Conservation (phyloP, 1,140 invertebrate species). For the Brachionus plicatilis region DNA sequence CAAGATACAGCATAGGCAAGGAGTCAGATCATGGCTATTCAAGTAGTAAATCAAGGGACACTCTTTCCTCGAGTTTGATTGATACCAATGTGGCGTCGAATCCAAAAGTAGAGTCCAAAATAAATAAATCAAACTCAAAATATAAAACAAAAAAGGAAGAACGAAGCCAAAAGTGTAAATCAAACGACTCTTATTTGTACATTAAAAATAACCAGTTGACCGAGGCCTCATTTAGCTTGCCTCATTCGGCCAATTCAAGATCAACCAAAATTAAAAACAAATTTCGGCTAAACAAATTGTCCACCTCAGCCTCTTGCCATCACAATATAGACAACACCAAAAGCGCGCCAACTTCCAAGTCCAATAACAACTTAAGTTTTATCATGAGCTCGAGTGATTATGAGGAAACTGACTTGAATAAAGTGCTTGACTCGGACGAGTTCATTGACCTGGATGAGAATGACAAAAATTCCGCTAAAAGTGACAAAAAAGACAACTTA, state of each 20-base stretch:
- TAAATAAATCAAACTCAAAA: not conserved
- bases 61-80: constrained; percentile 9
- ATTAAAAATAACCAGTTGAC: constrained; percentile 29
- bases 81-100: not conserved
- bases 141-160: constrained; percentile 33
- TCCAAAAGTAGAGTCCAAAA: not conserved
- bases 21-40: constrained; percentile 34
- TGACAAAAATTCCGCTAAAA: not conserved
- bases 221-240: not conserved
- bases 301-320: not conserved
- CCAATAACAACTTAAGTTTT: constrained; percentile 34
- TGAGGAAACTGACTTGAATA: constrained; percentile 33
- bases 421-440: constrained; percentile 22
- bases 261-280: constrained; percentile 18
- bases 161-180: constrained; percentile 29
- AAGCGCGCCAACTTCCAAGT: not conserved
- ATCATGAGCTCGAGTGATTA: constrained; percentile 29
- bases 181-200: constrained; percentile 38
- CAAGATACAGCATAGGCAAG: not conserved
- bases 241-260: not conserved
- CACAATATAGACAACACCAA: not conserved
- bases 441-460: constrained; percentile 20
- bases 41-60: constrained; percentile 30
- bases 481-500: not conserved
- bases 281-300: not conserved